These are phyloP conservation scores for Nebria ingens DNA, from an alignment of 1,140 invertebrate genomes.

Conservation along the genomic window DNA sequence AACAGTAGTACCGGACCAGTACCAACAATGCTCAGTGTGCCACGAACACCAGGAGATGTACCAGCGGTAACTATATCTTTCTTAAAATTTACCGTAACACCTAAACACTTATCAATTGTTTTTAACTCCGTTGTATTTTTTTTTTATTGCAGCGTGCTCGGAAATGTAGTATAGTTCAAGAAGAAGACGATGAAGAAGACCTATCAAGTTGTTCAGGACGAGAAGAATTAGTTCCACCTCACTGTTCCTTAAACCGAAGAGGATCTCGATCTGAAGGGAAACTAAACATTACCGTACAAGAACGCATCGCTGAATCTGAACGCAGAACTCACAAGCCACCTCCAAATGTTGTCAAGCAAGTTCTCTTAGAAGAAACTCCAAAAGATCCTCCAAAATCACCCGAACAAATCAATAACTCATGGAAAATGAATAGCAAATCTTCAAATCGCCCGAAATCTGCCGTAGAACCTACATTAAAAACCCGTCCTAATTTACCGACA, in stretches of 20 bases:
- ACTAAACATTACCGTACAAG: conserved; percentile 44
- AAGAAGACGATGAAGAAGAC: conserved; percentile 68
- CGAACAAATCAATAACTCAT: conserved; percentile 8
- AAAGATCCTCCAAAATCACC: background rate
- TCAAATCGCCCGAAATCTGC: conserved; percentile 11
- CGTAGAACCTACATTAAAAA: conserved; percentile 13
- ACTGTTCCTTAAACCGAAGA: conserved; percentile 39
- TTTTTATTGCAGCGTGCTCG: conserved; percentile 53
- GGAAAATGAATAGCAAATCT: too few species aligned
- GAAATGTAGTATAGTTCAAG: conserved; percentile 81
- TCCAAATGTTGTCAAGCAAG: conserved; percentile 15
- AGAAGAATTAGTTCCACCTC: conserved; percentile 38
- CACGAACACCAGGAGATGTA: conserved; percentile 47
- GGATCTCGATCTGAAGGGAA: conserved; percentile 52
- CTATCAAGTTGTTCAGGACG: conserved; percentile 42
- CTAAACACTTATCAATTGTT: background rate
- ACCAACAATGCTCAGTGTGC: conserved; percentile 43
- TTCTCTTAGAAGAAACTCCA: conserved; percentile 4
- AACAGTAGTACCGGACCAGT: conserved; percentile 27
- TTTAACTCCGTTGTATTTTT: background rate
- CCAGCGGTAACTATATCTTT: conserved; percentile 40
- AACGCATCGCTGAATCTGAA: conserved; percentile 34
- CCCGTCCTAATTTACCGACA: conserved; percentile 17
- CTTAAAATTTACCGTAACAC: conserved; percentile 1
- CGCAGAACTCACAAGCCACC: conserved; percentile 16